These are phyloP conservation scores for Scopus umbretta DNA, from an alignment of 2,113 vertebrate genomes.

Conservation along the genomic window DNA sequence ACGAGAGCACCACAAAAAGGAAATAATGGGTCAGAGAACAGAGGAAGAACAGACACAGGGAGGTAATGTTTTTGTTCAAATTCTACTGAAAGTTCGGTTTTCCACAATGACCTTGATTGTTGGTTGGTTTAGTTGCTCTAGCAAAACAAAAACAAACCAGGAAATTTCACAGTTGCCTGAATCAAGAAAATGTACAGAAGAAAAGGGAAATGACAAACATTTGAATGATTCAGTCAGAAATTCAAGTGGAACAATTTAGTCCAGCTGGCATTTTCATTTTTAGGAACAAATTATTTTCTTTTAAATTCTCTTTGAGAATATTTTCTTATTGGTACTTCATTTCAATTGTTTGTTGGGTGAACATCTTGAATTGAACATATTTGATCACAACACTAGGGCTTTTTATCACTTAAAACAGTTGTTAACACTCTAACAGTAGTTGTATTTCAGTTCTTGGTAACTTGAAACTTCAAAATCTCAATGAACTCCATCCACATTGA, in stretches of 20 bases:
- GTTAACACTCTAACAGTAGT: background rate
- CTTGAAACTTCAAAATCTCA: background rate
- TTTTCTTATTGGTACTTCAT: background rate
- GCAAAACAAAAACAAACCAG: constrained; percentile 6
- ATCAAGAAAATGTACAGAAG: background rate
- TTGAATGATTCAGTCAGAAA: background rate
- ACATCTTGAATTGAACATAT: background rate
- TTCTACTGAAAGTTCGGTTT: background rate
- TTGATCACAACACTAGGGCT: background rate
- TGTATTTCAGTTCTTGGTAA: background rate
- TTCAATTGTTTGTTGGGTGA: background rate
- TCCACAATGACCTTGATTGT: background rate
- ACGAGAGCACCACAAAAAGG: background rate
- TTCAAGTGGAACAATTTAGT: background rate
- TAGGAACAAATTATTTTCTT: background rate
- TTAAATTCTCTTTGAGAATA: background rate
- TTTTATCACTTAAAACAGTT: background rate
- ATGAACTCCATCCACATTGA: background rate
- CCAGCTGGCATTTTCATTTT: background rate
- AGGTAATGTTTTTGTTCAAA: background rate
- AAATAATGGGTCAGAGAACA: background rate
- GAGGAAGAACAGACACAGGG: background rate
- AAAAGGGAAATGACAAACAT: background rate
- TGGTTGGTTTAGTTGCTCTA: background rate
- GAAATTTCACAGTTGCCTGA: background rate